Evolutionary conservation across 2,797 vertebrate species (phyloP), one percentile per base, ranked within the genome.

Genomic region (Denticeps clupeoides): DNA sequence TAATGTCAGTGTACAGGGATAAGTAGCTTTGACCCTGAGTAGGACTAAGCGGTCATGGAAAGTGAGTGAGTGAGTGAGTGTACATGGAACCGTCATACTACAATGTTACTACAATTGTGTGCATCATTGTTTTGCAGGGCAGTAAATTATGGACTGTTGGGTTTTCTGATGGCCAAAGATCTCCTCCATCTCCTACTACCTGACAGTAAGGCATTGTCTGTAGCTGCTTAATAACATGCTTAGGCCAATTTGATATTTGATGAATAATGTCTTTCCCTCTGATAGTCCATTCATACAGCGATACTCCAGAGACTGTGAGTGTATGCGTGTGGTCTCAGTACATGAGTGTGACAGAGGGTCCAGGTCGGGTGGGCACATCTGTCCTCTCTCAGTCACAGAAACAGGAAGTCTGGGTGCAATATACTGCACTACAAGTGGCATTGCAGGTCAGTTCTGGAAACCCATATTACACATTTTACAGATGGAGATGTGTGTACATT

Each of bases 361-460:
- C 41, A 2, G 63, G 51, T 32, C 25, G 35, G 25, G 54, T 42
- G 10, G 60, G 21, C 33, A 52, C 2, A 9, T 22, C 49, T 4
- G 41, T 43, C 13, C 74, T 83, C 3, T 61, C 78, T 2, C 47
- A 54, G 2, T 54, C 45, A 1, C 74, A 82, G 64, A 75, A 61
- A 63, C 72, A 75, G 60, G 82, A 85, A 62, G 63, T 80, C 55
- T 87, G 82, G 82, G 60, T 86, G 61, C 82, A 83, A 56, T 81
- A 80, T 41, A 72, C 73, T 16, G 80, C 84, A 32, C 74, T 86
- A 56, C 73, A 84, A 65, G 65, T 79, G 41, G 75, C 83, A 0
- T 50, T 84, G 43, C 58, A 79, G 74, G 84, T 85, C 51, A 65
- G 71, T 51, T n/a, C n/a, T n/a, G n/a, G n/a, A n/a, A n/a, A n/a